These are phyloP conservation scores for Alfaro cultratus DNA, from an alignment of 2,797 vertebrate genomes.

Conservation along the genomic window DNA sequence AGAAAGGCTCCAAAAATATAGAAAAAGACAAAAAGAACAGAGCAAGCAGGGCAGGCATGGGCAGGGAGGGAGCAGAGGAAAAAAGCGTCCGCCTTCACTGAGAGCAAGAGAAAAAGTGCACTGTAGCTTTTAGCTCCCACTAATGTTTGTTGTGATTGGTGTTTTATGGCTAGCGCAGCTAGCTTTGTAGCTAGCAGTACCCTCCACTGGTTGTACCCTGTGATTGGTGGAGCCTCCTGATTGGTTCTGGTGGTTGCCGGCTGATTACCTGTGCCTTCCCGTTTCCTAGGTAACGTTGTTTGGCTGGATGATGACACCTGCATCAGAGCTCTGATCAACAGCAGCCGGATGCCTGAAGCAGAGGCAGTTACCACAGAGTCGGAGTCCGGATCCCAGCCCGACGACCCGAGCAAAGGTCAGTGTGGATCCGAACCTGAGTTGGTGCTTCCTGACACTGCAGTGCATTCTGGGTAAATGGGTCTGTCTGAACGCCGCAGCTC, in stretches of 20 bases:
- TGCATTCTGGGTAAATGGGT: conserved; percentile 8
- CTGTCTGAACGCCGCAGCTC: conserved; percentile 46
- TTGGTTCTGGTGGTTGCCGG: not conserved
- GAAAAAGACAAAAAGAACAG: no score
- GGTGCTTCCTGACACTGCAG: not conserved
- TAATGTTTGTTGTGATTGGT: no score
- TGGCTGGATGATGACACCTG: conserved; percentile 97
- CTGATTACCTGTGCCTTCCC: not conserved
- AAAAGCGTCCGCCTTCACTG: no score
- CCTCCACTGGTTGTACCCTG: not conserved
- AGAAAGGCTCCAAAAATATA: no score
- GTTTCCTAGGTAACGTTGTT: conserved; percentile 90
- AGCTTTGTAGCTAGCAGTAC: no score
- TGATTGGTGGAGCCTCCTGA: not conserved
- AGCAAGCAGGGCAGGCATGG: no score
- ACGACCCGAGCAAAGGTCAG: conserved; percentile 64
- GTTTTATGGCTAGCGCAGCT: no score
- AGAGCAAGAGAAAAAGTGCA: no score
- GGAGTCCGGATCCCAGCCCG: conserved; percentile 64
- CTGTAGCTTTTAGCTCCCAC: no score
- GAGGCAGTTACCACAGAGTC: conserved; percentile 78
- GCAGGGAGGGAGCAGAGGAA: no score
- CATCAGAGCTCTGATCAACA: conserved; percentile 91
- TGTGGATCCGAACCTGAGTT: not conserved
- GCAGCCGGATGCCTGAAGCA: conserved; percentile 87